Base-by-base conservation (phyloP, 1,140 invertebrate genomes). In the Eupristina koningsbergeri region DNA sequence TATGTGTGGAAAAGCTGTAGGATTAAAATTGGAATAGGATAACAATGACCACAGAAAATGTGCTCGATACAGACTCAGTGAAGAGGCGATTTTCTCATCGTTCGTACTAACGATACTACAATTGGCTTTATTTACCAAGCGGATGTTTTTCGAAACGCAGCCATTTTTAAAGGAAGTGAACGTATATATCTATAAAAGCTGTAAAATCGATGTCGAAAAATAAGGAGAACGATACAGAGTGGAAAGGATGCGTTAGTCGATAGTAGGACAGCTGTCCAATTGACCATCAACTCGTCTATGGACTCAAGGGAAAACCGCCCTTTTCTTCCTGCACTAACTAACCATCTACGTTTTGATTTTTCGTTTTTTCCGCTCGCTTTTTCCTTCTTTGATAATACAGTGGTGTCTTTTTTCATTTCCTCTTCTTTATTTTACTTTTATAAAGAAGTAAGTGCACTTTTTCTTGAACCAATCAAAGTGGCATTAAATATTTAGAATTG, bases 401-500 rank as follows among this genome's bases (percentile, higher is more conserved):
- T 39, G 74, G 9, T 31, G 77, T n/a, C n/a, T n/a, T n/a, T n/a
- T n/a, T n/a, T n/a, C n/a, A 74, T 73, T 79, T 74, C 45, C 77
- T 58, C 26, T 47, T 74, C 8, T 0, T 41, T 71, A 2, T 50
- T 3, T 17, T 67, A 63, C 31, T 45, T 74, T 69, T 83, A 41
- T 45, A 31, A 47, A 36, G 81, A 26, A 64, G 19, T n/a, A 22
- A 47, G 29, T 45, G 26, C 11, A 3, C n/a, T 45, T 75, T 17
- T 79, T 89, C 89, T 91, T 89, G 88, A 88, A 90, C 84, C 91
- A 91, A 91, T 92, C 89, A 88, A 89, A 89, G 86, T 85, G 85
- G 87, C 61, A 92, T 92, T 86, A 92, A 92, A 92, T 92, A 92
- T 92, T 92, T 90, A 92, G 81, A 88, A 78, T 88, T 88, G 88